A percentile compares a stretch with the other conserved stretches of the same genome.
Evolutionary conservation across 2,797 vertebrate species (phyloP).

Genomic region (Falco peregrinus): DNA sequence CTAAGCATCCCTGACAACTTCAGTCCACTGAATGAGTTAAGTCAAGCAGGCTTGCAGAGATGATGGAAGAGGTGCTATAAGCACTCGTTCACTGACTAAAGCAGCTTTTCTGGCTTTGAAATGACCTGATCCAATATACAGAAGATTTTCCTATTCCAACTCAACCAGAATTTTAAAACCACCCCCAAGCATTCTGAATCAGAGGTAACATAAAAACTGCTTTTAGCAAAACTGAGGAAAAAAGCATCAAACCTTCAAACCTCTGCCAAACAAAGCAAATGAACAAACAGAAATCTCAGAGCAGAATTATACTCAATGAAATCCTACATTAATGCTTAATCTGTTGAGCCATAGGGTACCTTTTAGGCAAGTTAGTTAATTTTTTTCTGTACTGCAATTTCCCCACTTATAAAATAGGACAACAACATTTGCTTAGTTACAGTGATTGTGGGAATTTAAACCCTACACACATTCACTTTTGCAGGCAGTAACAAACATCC

Average conservation of each 20-base stretch:
- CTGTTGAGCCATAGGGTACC: neutral
- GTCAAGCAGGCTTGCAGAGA: neutral
- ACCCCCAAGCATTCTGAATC: slow-evolving; percentile 38
- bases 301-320: slow-evolving; percentile 18
- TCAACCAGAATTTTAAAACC: slow-evolving; percentile 38
- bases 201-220: slow-evolving; percentile 47
- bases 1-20: neutral
- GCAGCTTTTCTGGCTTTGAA: slow-evolving; percentile 30
- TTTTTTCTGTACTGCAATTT: neutral
- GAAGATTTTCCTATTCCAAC: neutral
- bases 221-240: slow-evolving; percentile 16
- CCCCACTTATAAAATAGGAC: neutral
- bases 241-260: slow-evolving; percentile 32
- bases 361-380: neutral
- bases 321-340: slow-evolving; percentile 21
- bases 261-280: slow-evolving; percentile 23
- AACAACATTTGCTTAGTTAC: neutral
- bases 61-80: slow-evolving; percentile 23
- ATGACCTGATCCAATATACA: slow-evolving; percentile 29
- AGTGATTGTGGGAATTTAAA: neutral
- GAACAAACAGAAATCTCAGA: slow-evolving; percentile 19
- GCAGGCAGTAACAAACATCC: neutral
- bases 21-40: neutral
- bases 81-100: neutral
- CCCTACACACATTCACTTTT: neutral